Base-by-base conservation (phyloP, 2,888 invertebrate genomes). In the Megamerina dolium region DNA sequence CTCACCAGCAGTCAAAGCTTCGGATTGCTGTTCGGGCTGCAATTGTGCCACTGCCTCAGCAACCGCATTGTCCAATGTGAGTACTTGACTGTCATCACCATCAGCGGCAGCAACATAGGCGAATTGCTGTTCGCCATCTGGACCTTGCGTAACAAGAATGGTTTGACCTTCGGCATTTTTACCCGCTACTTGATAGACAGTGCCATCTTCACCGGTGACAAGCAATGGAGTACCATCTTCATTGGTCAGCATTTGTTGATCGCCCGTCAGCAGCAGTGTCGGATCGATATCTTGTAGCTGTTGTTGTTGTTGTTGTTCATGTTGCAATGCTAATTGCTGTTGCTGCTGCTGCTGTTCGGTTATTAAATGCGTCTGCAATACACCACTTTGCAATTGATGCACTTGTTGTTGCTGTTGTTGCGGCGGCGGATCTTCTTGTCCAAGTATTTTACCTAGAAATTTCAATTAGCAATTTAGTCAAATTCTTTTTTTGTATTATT, bases 191-290 rank as follows among this genome's bases (percentile, higher is more conserved):
- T 81, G 61, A 50, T 72, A 72, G n/a, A 72, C 70, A 3, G 72
- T 72, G 16, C 89, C 88, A 60, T 89, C 88, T 55, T 88, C 88
- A 0, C 87, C 87, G 1, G 87, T 82, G 30, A 88, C 87, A 59
- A 87, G 80, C 49, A 88, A 78, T 13, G 87, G 81, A 18, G 78
- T 77, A 37, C 81, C 81, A 55, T 82, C 81, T 29, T 77, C 73
- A 49, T 76, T 76, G 26, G 72, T 63, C 10, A 72, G 56, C 37
- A 71, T 58, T 52, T 72, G 71, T 43, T 70, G 68, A 26, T 68
- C 65, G 23, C 59, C 59, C n/a, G 62, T 58, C 5, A 62, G 53
- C 5, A 68, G 55, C 5, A 66, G 53, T 9, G 61, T 58, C 3
- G 64, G 60, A 47, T 55, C 56, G 5, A 55, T 56, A 38, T 59